Conservation (phyloP, 2,797 vertebrate genomes). For the Xyrichtys novacula region DNA sequence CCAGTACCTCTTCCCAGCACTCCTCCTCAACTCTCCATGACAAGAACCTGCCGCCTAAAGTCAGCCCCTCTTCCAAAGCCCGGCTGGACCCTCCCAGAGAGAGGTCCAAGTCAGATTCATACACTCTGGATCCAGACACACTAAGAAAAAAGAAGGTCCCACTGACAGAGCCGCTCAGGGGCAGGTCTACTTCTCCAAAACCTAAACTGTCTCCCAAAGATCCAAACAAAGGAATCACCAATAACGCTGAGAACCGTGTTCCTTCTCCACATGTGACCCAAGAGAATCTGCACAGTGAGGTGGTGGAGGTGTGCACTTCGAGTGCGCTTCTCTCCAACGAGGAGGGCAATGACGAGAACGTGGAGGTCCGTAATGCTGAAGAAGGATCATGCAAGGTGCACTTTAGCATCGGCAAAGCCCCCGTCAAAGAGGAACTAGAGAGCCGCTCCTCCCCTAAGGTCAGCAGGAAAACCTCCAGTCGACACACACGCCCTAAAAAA, state of each 20-base stretch:
- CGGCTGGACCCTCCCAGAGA: constrained; percentile 96
- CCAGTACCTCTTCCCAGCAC: constrained; percentile 89
- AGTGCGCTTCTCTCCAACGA: constrained; percentile 94
- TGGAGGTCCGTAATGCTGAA: constrained; percentile 86
- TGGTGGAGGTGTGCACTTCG: constrained; percentile 97
- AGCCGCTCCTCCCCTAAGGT: constrained; percentile 97
- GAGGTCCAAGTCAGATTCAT: constrained; percentile 98
- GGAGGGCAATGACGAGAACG: constrained; percentile 90
- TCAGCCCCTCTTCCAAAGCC: constrained; percentile 90
- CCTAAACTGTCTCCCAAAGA: constrained; percentile 93
- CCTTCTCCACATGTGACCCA: constrained; percentile 98
- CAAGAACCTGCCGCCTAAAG: constrained; percentile 92
- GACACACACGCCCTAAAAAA: constrained; percentile 96
- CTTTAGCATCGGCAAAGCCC: constrained; percentile 99
- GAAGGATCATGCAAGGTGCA: constrained; percentile 95
- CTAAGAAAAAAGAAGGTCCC: constrained; percentile 97
- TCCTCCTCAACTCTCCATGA: constrained; percentile 92
- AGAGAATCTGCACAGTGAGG: constrained; percentile 98
- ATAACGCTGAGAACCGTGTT: constrained; percentile 90
- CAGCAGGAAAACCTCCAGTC: constrained; percentile 93
- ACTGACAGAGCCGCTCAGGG: constrained; percentile 93
- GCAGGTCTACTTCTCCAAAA: constrained; percentile 96
- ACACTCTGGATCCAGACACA: constrained; percentile 96
- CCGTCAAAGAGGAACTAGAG: constrained; percentile 94
- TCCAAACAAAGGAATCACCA: constrained; percentile 78